These are phyloP conservation scores for Tachina grossa DNA, from an alignment of 2,888 invertebrate species.

Conservation along the genomic window DNA sequence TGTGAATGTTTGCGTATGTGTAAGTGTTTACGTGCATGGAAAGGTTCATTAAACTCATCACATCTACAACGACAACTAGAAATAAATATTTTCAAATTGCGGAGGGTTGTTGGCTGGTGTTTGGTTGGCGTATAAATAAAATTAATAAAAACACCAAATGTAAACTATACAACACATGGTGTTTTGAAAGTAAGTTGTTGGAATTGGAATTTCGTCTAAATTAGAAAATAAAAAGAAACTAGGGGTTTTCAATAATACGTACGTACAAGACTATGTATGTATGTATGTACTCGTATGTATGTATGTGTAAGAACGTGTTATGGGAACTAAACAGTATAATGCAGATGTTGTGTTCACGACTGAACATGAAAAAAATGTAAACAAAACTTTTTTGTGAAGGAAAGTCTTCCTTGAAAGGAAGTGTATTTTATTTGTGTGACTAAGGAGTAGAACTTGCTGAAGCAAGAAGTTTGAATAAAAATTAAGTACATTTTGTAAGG, in stretches of 20 bases:
- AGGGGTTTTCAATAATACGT: slow-evolving; percentile 52
- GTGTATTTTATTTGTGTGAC: slow-evolving; percentile 32
- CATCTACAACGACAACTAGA: slow-evolving; percentile 37
- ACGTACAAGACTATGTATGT: neutral
- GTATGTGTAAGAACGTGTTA: slow-evolving; percentile 48
- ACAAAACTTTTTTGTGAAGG: slow-evolving; percentile 57
- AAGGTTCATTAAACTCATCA: slow-evolving; percentile 72
- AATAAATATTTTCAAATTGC: slow-evolving; percentile 26
- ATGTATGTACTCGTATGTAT: neutral
- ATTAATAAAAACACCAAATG: slow-evolving; percentile 24
- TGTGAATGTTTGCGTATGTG: neutral
- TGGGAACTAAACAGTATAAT: slow-evolving; percentile 61
- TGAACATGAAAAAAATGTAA: slow-evolving; percentile 59
- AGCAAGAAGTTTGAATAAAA: slow-evolving; percentile 62
- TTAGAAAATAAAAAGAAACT: slow-evolving; percentile 56
- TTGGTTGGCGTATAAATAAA: slow-evolving; percentile 62
- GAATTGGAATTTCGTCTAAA: slow-evolving; percentile 64
- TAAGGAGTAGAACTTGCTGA: slow-evolving; percentile 49
- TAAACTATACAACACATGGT: slow-evolving; percentile 54
- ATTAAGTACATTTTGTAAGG: slow-evolving; percentile 29
- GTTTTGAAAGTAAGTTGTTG: slow-evolving; percentile 36
- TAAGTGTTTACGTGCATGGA: slow-evolving; percentile 10
- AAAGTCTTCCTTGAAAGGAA: slow-evolving; percentile 52
- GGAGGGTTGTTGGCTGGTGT: slow-evolving; percentile 72
- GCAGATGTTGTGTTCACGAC: slow-evolving; percentile 64